Base-by-base conservation (phyloP, 2,113 vertebrate species). In the Proterorhinus semilunaris region DNA sequence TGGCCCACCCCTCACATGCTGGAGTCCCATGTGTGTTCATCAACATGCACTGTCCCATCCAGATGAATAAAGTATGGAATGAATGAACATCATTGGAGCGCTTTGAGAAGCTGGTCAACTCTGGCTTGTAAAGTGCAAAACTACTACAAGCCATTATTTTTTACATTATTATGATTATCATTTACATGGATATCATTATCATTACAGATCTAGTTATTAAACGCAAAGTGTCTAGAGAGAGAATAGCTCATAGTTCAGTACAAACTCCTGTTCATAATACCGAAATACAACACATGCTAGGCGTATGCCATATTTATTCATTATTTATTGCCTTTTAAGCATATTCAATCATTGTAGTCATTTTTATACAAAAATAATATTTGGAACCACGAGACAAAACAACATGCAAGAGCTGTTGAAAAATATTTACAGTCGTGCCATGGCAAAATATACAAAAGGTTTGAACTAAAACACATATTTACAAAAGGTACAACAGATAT, bases 321-420 rank as follows among this genome's bases (percentile, higher is more conserved):
- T 50, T 6, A 51, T 83, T 78, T 83, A 79, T 78, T 79, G 42
- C 15, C 12, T 49, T 70, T 55, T 76, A 49, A 76, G 67, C 50
- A 76, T 65, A 74, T 52, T 64, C 45, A 45, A 0, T 62, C 69
- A 68, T 63, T 73, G 57, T 3, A 36, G 16, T 70, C n/a, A 58
- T 67, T 73, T 75, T 77, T 63, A 71, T 77, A 85, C 50, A 84
- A 84, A 87, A 86, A 84, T 82, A 87, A 80, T 50, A 73, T 78
- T 79, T 76, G 76, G 10, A 0, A 70, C 72, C 66, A 82, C 15
- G 53, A 75, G 17, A 70, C 15, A 78, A 58, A 75, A 62, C 1
- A n/a, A 72, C 46, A 63, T 45, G 63, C 62, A 69, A 12, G 62
- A 51, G 36, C 15, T 5, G 65, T 58, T n/a, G 6, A 62, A 10